Evolutionary conservation across 35 echinoderm and acorn worm genomes (phyloP).

Genomic region (Ophiothrix spiculata): DNA sequence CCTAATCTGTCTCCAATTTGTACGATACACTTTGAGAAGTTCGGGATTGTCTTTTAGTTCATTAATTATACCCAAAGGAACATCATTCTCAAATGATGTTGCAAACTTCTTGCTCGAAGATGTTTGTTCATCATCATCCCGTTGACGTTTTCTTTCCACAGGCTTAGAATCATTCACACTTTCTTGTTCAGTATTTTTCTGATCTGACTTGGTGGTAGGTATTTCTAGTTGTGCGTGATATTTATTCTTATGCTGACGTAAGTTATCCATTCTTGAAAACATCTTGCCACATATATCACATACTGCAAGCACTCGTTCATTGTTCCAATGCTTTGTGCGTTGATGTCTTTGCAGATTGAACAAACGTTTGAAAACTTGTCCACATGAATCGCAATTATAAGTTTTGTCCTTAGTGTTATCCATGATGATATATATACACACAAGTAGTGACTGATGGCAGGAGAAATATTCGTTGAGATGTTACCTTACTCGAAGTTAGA

Average conservation of each 20-base stretch:
- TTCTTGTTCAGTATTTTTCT: not conserved
- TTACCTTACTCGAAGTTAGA: not conserved
- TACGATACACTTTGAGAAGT: not conserved
- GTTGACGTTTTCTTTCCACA: not conserved
- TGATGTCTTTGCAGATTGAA: not conserved
- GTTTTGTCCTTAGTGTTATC: not conserved
- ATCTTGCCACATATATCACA: not conserved
- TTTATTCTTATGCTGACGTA: not conserved
- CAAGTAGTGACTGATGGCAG: not conserved
- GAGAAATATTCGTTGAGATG: not conserved
- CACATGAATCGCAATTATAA: not conserved
- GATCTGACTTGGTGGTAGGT: not conserved
- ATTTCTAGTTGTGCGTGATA: not conserved
- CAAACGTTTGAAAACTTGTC: not conserved
- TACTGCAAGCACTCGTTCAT: not conserved
- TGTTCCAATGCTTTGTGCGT: not conserved
- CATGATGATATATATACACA: constrained; percentile 13
- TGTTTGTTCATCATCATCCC: not conserved
- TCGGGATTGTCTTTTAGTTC: not conserved
- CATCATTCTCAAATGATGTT: not conserved
- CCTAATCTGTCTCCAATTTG: not conserved
- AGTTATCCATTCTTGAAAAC: not conserved
- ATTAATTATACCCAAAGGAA: not conserved
- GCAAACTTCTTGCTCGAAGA: not conserved
- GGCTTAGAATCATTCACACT: not conserved